phyloP scores from a whole-genome alignment of 1,140 invertebrate species.

The Dermatophagoides farinae region DNA sequence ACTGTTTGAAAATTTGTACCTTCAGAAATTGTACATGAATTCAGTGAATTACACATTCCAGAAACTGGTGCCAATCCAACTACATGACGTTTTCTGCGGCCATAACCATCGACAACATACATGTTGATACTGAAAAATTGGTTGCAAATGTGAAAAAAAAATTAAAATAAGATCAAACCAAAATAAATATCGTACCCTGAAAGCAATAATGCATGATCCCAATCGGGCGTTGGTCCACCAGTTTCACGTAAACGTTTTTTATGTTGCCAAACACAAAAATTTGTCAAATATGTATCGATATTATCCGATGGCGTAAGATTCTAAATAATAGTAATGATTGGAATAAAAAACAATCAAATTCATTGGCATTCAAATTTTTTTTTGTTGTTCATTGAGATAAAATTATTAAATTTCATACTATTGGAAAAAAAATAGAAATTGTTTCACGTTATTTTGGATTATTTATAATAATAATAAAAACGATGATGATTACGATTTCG shows the following conservation, averaged over 20 bases:
- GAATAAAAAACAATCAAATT: not conserved
- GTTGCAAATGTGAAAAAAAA: not conserved
- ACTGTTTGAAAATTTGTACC: conserved; percentile 33
- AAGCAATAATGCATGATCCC: conserved; percentile 41
- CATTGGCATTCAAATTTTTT: not conserved
- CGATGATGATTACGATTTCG: no score
- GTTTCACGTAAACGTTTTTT: conserved; percentile 32
- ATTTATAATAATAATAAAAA: no score
- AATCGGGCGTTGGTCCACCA: conserved; percentile 27
- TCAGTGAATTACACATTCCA: conserved; percentile 39
- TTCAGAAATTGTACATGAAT: conserved; percentile 41
- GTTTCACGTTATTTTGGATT: no score
- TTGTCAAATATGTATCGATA: conserved; percentile 38
- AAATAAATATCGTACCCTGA: conserved; percentile 32
- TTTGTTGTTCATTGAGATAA: not conserved
- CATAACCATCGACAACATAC: conserved; percentile 20
- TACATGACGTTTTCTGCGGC: conserved; percentile 20
- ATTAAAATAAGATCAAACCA: not conserved
- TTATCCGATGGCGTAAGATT: conserved; percentile 23
- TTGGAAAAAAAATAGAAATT: not conserved
- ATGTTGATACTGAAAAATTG: conserved; percentile 18
- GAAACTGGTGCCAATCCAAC: conserved; percentile 37
- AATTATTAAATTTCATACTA: not conserved
- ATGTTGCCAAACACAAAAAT: conserved; percentile 41
- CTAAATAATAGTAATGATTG: conserved; percentile 5